Evolutionary conservation across 2,888 invertebrate species (phyloP).

Genomic region (Clusia tigrina): DNA sequence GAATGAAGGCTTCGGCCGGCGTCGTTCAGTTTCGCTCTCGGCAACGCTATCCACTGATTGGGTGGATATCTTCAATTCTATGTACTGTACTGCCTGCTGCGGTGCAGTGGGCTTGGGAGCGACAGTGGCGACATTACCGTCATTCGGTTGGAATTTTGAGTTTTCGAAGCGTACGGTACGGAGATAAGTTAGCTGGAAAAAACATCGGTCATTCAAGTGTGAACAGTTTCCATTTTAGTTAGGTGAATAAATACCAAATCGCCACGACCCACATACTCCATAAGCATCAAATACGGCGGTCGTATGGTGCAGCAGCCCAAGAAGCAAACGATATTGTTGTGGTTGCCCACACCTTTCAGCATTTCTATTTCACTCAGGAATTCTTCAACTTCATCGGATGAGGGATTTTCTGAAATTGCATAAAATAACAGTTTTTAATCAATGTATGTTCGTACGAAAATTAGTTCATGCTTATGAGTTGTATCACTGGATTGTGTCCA

Average conservation of each 20-base stretch:
- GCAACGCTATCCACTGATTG: conserved; percentile 35
- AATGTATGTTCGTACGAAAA: too few species aligned
- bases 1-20: conserved; percentile 65
- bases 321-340: conserved; percentile 76
- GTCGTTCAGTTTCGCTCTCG: conserved; percentile 22
- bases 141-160: conserved; percentile 30
- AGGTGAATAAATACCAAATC: conserved; percentile 69
- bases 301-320: conserved; percentile 77
- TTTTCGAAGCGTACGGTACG: conserved; percentile 46
- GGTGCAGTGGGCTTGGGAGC: neutral
- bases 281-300: conserved; percentile 75
- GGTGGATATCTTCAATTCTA: conserved; percentile 55
- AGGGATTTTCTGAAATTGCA: conserved; percentile 65
- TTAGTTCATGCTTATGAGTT: too few species aligned
- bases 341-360: conserved; percentile 78
- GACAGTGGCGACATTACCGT: conserved; percentile 34
- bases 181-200: conserved; percentile 43
- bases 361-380: conserved; percentile 80
- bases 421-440: too few species aligned
- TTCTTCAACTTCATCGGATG: conserved; percentile 72
- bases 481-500: too few species aligned
- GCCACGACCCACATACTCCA: conserved; percentile 82
- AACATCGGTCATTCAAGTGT: neutral
- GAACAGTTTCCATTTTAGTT: neutral
- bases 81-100: conserved; percentile 53